Conservation (phyloP, 2,797 vertebrate genomes). For the Melanogrammus aeglefinus region DNA sequence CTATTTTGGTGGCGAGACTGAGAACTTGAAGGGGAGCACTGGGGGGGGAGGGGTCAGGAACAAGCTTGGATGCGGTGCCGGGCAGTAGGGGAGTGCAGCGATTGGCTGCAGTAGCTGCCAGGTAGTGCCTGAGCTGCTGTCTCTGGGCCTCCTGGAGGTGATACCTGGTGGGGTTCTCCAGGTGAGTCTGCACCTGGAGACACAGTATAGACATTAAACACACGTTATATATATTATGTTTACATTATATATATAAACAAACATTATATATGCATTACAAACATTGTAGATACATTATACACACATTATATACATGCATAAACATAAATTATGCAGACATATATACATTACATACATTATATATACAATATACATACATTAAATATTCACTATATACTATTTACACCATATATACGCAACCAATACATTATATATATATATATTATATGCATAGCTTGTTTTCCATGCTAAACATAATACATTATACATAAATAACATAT, state of each 20-base stretch:
- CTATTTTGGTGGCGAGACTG: slow-evolving; percentile 75
- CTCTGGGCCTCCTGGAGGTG: slow-evolving; percentile 86
- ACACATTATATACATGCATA: no score
- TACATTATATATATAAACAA: no score
- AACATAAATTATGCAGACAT: no score
- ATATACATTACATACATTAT: background rate
- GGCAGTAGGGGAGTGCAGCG: slow-evolving; percentile 18
- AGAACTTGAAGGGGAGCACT: slow-evolving; percentile 53
- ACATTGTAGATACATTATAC: no score
- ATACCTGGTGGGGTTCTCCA: slow-evolving; percentile 89
- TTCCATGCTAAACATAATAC: background rate
- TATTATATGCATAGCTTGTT: no score
- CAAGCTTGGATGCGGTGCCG: slow-evolving; percentile 62
- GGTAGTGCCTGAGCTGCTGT: slow-evolving; percentile 86
- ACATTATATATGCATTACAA: no score
- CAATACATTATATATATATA: background rate
- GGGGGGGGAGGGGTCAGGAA: slow-evolving; percentile 56
- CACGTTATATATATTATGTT: no score
- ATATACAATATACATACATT: no score
- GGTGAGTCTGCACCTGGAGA: slow-evolving; percentile 82
- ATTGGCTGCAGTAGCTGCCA: slow-evolving; percentile 67
- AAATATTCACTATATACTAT: background rate
- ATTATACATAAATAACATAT: background rate
- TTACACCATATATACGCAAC: background rate
- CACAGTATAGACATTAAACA: background rate